These are phyloP conservation scores for Alligator sinensis DNA, from an alignment of 2,113 vertebrate species.

Conservation along the genomic window DNA sequence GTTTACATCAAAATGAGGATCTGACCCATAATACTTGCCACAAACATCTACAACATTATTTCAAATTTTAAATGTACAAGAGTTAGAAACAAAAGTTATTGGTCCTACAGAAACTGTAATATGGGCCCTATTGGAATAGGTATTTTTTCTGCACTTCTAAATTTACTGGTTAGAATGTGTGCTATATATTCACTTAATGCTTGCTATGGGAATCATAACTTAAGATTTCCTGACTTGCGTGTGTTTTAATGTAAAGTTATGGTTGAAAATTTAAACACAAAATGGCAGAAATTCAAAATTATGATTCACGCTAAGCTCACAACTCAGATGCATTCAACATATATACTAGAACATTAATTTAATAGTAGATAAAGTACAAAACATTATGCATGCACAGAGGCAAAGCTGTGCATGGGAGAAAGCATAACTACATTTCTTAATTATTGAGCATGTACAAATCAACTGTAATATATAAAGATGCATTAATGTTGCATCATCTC, in stretches of 20 bases:
- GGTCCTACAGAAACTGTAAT: background rate
- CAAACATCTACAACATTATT: background rate
- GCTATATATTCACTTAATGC: constrained; percentile 32
- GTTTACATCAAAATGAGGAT: background rate
- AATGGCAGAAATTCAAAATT: constrained; percentile 37
- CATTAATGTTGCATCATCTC: background rate
- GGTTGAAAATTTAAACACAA: constrained; percentile 37
- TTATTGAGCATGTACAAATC: constrained; percentile 12
- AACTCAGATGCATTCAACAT: constrained; percentile 7
- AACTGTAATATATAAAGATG: background rate
- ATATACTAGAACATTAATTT: constrained; percentile 6
- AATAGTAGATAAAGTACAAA: constrained; percentile 16
- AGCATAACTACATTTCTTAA: background rate
- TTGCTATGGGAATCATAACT: constrained; percentile 24
- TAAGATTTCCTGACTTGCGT: background rate
- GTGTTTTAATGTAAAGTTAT: constrained; percentile 37
- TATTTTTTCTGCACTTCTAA: constrained; percentile 17
- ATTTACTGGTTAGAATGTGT: constrained; percentile 15
- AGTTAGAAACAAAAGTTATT: background rate
- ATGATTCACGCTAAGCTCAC: constrained; percentile 10
- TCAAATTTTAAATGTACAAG: background rate
- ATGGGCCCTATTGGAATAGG: background rate
- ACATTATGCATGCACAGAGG: constrained; percentile 19
- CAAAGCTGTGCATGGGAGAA: background rate
- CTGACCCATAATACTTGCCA: background rate